Conservation (phyloP, 2,113 vertebrate species). For the Felis chaus region DNA sequence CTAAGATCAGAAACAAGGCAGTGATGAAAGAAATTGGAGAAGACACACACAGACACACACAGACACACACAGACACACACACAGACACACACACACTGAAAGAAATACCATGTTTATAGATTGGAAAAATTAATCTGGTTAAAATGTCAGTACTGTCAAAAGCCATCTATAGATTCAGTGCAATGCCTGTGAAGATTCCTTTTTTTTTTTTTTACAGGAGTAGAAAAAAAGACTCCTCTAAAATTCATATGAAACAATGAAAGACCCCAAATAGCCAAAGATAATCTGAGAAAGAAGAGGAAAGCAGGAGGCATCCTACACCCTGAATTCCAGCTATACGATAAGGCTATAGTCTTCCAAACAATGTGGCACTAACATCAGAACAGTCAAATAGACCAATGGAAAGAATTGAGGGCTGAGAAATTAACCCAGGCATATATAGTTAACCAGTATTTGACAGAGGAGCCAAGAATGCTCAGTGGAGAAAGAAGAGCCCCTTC, state of each 20-base stretch:
- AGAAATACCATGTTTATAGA: neutral
- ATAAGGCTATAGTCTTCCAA: neutral
- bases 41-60: neutral
- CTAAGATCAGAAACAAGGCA: neutral
- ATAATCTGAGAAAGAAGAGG: neutral
- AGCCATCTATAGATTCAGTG: neutral
- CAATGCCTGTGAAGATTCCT: neutral
- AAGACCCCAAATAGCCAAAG: neutral
- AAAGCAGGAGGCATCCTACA: neutral
- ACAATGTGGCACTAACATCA: neutral
- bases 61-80: too few relatives aligned
- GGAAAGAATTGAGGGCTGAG: neutral
- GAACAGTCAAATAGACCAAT: neutral
- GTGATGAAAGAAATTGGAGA: neutral
- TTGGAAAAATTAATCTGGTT: neutral
- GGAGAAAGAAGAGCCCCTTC: neutral
- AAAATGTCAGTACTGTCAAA: neutral
- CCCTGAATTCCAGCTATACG: neutral
- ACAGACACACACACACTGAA: neutral
- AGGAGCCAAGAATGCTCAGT: neutral
- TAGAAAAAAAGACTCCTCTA: neutral
- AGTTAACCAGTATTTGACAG: neutral
- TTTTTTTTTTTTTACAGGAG: neutral
- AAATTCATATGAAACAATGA: neutral
- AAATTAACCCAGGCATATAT: neutral